Evolutionary conservation across 2,113 vertebrate species (phyloP), one percentile per base, ranked within the genome.

Genomic region (Neogale vison): DNA sequence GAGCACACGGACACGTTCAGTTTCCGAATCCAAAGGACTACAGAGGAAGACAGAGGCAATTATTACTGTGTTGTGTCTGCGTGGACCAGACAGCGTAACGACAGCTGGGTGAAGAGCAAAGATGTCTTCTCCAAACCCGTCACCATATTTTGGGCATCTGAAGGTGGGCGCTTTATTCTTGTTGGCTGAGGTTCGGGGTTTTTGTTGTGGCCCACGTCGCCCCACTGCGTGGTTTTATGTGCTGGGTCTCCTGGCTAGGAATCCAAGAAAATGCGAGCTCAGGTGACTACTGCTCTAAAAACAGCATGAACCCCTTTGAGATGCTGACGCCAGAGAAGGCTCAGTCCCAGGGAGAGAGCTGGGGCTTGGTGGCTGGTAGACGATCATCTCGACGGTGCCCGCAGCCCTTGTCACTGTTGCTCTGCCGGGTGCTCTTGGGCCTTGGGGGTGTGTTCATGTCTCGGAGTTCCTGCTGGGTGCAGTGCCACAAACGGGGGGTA

Each of bases 11-110:
- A 99, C 98, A 99, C 98, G 0, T 99, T 99, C 98, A 99, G 97
- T 61, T 99, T 99, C 95, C 99, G 99, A 26, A 99, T 99, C 96
- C 99, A 99, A 74, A 99, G 98, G 97, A 99, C 99, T 15, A 98
- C 99, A 69, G 99, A 99, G 88, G 97, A 98, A 6, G 99, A 99
- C 97, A 98, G 98, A 97, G 99, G 99, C 52, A 98, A 96, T 97
- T 99, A 99, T 59, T 98, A 98, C 87, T 99, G 99, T 95, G 98
- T 97, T 0, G 98, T 99, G 86, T 99, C 99, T 0, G 98, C 99
- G 0, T 99, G 99, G 99, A 99, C 96, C 0, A 97, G 94, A 3
- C 98, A 98, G 96, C 98, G 95, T 57, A 99, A 99, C 93, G 99
- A 98, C 14, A 99, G 98, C 93, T 98, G 99, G 99, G 98, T 98